Evolutionary conservation across 2,797 vertebrate species (phyloP).

Genomic region (Melopsittacus undulatus): DNA sequence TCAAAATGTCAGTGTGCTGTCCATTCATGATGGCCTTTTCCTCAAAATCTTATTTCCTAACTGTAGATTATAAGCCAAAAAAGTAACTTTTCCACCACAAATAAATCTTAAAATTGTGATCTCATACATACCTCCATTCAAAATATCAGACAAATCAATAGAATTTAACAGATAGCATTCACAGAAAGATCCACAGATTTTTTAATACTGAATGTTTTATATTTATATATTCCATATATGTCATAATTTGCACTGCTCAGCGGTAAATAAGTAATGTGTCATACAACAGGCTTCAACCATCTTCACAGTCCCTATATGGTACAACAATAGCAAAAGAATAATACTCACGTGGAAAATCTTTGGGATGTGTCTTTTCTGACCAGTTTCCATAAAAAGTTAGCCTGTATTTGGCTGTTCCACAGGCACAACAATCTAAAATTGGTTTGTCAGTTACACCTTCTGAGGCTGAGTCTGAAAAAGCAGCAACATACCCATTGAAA

Average conservation of each 20-base stretch:
- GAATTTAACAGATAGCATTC: neutral
- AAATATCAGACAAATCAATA: neutral
- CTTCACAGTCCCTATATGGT: neutral
- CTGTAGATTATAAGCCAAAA: neutral
- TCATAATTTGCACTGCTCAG: neutral
- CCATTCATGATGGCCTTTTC: neutral
- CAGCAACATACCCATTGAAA: neutral
- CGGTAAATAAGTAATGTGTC: neutral
- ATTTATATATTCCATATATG: neutral
- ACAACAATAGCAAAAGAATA: neutral
- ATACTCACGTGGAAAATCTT: constrained; percentile 95
- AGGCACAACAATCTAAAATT: constrained; percentile 91
- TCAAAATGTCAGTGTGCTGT: neutral
- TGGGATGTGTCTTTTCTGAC: constrained; percentile 95
- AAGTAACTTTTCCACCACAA: neutral
- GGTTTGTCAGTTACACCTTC: constrained; percentile 84
- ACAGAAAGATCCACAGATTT: neutral
- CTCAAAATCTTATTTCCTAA: neutral
- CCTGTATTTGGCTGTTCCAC: constrained; percentile 96
- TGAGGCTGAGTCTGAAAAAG: constrained; percentile 77
- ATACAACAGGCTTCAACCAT: neutral
- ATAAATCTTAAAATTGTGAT: neutral
- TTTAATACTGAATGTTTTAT: neutral
- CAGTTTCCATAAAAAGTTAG: constrained; percentile 97
- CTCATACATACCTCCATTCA: neutral